Evolutionary conservation across 2,113 vertebrate species (phyloP).

Genomic region (Poeciliopsis occidentalis): DNA sequence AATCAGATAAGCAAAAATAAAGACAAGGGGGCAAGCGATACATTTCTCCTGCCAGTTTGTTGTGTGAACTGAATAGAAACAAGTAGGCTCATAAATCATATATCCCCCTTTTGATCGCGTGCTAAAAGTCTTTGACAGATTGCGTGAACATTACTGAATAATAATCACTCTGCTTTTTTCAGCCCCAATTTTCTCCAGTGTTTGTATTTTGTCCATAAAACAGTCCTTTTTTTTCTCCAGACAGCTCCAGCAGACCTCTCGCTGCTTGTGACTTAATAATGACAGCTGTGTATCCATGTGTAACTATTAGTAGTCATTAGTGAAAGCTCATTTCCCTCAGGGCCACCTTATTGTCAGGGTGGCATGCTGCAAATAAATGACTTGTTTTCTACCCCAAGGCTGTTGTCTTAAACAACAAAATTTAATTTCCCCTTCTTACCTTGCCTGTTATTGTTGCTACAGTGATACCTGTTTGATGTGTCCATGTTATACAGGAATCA

Average conservation of each 20-base stretch:
- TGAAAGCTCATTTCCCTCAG: constrained; percentile 39
- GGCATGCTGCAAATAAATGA: constrained; percentile 21
- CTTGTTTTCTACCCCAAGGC: constrained; percentile 1
- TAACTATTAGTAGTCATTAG: constrained; percentile 40
- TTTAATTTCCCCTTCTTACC: constrained; percentile 34
- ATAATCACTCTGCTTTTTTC: background rate
- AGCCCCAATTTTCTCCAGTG: background rate
- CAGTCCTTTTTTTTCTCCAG: background rate
- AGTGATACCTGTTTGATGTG: background rate
- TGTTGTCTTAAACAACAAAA: constrained; percentile 32
- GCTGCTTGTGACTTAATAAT: constrained; percentile 4
- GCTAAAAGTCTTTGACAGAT: background rate
- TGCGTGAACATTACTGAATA: background rate
- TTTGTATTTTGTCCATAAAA: constrained; percentile 2
- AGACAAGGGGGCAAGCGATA: background rate
- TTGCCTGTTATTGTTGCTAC: background rate
- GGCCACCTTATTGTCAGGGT: constrained; percentile 34
- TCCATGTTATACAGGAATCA: background rate
- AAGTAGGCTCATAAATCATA: background rate
- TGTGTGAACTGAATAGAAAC: background rate
- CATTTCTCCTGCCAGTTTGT: background rate
- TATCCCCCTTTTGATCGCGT: background rate
- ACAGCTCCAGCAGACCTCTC: background rate
- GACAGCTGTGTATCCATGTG: constrained; percentile 35
- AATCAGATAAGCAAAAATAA: background rate